Conservation (phyloP, 30 jellyfish, hydroid and myxozoan genomes). For the Turritopsis rubra region DNA sequence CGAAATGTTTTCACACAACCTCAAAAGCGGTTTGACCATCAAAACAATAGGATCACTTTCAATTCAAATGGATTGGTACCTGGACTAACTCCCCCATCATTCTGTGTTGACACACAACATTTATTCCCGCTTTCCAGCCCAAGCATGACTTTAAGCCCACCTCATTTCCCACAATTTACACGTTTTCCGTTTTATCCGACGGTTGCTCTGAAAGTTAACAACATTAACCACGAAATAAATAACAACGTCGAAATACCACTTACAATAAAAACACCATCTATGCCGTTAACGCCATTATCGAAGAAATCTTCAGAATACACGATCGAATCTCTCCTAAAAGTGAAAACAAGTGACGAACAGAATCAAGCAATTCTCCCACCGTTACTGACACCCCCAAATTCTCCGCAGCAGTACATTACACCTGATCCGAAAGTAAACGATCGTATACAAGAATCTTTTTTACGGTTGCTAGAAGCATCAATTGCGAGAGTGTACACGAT, state of each 20-base stretch:
- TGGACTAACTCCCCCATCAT: slow-evolving; percentile 14
- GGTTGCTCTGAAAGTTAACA: background rate
- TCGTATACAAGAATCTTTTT: slow-evolving; percentile 43
- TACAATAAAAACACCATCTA: slow-evolving; percentile 45
- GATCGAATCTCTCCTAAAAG: slow-evolving; percentile 73
- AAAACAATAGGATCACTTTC: background rate
- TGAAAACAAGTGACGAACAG: background rate
- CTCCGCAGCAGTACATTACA: slow-evolving; percentile 60
- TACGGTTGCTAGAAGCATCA: slow-evolving; percentile 38
- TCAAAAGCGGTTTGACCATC: background rate
- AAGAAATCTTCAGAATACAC: slow-evolving; percentile 63
- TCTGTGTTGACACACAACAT: slow-evolving; percentile 25
- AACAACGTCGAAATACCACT: slow-evolving; percentile 19
- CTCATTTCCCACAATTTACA: background rate
- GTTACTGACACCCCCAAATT: slow-evolving; percentile 44
- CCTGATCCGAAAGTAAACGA: slow-evolving; percentile 35
- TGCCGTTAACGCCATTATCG: slow-evolving; percentile 49
- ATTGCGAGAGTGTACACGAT: slow-evolving; percentile 62
- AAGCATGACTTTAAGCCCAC: slow-evolving; percentile 12
- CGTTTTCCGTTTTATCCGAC: slow-evolving; percentile 9
- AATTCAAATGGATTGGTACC: background rate
- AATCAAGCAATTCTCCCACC: background rate
- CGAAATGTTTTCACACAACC: slow-evolving; percentile 20
- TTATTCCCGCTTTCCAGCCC: slow-evolving; percentile 6
- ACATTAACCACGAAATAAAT: slow-evolving; percentile 9